phyloP scores from a whole-genome alignment of 2,797 vertebrate genomes.

The Petrocephalus sullivani region DNA sequence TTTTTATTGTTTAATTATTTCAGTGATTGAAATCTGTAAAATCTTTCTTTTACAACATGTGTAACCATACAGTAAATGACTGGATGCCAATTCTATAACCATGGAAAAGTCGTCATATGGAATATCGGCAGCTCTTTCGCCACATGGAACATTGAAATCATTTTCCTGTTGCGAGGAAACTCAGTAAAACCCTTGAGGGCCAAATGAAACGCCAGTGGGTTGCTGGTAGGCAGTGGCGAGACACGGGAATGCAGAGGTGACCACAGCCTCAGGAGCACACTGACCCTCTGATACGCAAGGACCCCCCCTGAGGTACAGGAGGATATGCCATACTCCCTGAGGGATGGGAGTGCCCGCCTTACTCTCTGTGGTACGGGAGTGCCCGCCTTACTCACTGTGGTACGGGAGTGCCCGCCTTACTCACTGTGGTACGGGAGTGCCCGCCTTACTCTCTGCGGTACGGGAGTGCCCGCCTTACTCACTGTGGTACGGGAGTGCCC shows the following conservation, averaged over 20 bases:
- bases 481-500: neutral
- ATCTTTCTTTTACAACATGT: neutral
- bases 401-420: too few species aligned
- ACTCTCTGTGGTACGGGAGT: neutral
- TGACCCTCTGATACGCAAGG: neutral
- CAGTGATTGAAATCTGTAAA: neutral
- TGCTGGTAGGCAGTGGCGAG: neutral
- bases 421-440: neutral
- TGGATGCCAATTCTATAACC: neutral
- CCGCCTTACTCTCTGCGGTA: neutral
- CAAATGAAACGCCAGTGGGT: neutral
- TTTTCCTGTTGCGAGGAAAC: neutral
- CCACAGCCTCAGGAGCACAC: neutral
- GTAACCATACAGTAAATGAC: neutral
- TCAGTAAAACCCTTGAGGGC: neutral
- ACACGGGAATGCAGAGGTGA: neutral
- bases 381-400: neutral
- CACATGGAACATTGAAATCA: neutral
- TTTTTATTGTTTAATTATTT: slow-evolving; percentile 8
- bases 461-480: neutral
- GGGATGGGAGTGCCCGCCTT: neutral
- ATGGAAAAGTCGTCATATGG: neutral
- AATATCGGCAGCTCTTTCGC: neutral
- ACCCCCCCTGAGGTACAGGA: neutral
- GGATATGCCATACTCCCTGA: neutral